A percentile compares a stretch with the other conserved stretches of the same genome.
These are phyloP conservation scores for Mormyrus iriodes DNA, from an alignment of 2,113 vertebrate genomes.

Conservation along the genomic window DNA sequence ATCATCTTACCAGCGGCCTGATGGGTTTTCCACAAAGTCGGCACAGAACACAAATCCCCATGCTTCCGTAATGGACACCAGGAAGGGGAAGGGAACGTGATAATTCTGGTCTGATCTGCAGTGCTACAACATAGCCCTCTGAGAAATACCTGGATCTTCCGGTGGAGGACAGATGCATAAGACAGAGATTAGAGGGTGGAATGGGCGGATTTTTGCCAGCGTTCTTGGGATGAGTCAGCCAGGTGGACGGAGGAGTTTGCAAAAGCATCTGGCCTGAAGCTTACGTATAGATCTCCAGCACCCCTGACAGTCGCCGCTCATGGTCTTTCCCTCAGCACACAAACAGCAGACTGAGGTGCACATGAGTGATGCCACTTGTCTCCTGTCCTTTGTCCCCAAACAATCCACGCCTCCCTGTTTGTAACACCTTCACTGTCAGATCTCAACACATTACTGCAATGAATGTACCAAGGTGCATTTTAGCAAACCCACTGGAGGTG, in stretches of 20 bases:
- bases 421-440: too few species aligned
- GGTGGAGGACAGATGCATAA: neutral
- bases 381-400: too few species aligned
- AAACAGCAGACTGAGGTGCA: too few species aligned
- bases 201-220: neutral
- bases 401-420: too few species aligned
- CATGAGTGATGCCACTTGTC: too few species aligned
- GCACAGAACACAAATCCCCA: neutral
- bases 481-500: too few species aligned
- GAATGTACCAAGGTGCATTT: too few species aligned
- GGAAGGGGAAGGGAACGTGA: neutral
- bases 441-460: too few species aligned
- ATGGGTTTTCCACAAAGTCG: neutral
- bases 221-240: neutral
- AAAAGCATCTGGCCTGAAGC: neutral
- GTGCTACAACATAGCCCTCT: neutral
- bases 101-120: neutral
- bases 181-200: neutral
- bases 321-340: too few species aligned
- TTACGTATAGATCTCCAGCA: neutral
- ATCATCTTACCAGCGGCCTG: constrained; percentile 10
- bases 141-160: neutral
- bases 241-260: neutral
- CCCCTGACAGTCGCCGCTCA: neutral
- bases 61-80: neutral